Conservation (phyloP, 2,113 vertebrate species). For the Sapayoa aenigma region DNA sequence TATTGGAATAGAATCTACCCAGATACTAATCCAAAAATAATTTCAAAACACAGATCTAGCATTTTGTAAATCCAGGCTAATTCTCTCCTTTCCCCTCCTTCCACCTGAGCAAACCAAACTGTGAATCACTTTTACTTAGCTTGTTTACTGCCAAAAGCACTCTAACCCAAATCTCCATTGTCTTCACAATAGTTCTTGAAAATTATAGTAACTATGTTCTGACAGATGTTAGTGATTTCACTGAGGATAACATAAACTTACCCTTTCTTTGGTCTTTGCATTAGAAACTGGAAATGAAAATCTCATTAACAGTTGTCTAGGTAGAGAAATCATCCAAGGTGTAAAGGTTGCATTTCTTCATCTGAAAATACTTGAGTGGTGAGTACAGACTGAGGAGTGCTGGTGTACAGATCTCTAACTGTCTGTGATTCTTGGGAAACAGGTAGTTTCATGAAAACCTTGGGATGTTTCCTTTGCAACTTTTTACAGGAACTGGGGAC, state of each 20-base stretch:
- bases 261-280: neutral
- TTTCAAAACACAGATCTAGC: neutral
- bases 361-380: neutral
- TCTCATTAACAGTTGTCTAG: neutral
- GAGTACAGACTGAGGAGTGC: neutral
- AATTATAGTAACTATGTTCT: neutral
- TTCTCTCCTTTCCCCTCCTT: neutral
- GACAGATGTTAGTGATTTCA: neutral
- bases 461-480: neutral
- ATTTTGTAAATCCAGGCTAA: neutral
- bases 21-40: neutral
- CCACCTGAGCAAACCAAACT: neutral
- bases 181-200: neutral
- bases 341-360: neutral
- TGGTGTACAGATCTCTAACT: neutral
- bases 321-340: neutral
- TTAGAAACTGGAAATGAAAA: neutral
- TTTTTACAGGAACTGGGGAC: neutral
- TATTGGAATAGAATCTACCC: neutral
- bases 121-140: neutral
- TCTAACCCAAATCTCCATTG: neutral
- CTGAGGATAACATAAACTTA: neutral
- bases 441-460: neutral
- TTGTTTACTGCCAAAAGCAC: neutral
- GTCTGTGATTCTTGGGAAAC: neutral